phyloP scores from a whole-genome alignment of 2,113 vertebrate genomes.

The Potamarius usumacintae region DNA sequence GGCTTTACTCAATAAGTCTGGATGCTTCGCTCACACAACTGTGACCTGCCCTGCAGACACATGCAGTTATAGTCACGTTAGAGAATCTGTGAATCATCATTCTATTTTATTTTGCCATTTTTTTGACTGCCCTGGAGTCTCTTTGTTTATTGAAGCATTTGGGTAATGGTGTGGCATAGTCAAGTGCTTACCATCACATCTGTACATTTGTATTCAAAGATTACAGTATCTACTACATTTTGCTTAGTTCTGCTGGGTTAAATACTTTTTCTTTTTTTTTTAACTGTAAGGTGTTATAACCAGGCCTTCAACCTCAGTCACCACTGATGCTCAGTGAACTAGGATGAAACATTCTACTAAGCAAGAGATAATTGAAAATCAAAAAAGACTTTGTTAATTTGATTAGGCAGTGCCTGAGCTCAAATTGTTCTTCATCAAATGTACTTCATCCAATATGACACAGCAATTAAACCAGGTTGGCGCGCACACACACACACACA shows the following conservation, averaged over 20 bases:
- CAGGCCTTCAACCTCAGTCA: constrained; percentile 42
- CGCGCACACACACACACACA: constrained; percentile 68
- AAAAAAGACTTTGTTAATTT: constrained; percentile 92
- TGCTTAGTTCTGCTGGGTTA: background rate
- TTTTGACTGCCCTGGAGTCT: constrained; percentile 32
- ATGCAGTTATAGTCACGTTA: constrained; percentile 13
- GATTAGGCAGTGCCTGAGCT: constrained; percentile 82
- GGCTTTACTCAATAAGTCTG: constrained; percentile 29
- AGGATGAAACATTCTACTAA: constrained; percentile 72
- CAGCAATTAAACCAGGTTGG: constrained; percentile 79
- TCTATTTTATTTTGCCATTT: constrained; percentile 41
- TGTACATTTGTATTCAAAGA: constrained; percentile 12
- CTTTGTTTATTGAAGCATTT: constrained; percentile 44
- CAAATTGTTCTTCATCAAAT: constrained; percentile 88
- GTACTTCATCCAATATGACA: constrained; percentile 87
- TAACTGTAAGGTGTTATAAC: constrained; percentile 22
- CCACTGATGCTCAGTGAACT: constrained; percentile 41
- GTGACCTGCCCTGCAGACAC: constrained; percentile 42
- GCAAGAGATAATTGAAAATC: constrained; percentile 89
- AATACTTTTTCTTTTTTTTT: background rate
- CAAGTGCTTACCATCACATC: constrained; percentile 20
- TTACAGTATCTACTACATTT: background rate
- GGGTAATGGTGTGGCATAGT: constrained; percentile 23
- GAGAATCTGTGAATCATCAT: constrained; percentile 37
- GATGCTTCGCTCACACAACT: constrained; percentile 39